phyloP scores from a whole-genome alignment of 2,113 vertebrate species.

The Phaethon lepturus region DNA sequence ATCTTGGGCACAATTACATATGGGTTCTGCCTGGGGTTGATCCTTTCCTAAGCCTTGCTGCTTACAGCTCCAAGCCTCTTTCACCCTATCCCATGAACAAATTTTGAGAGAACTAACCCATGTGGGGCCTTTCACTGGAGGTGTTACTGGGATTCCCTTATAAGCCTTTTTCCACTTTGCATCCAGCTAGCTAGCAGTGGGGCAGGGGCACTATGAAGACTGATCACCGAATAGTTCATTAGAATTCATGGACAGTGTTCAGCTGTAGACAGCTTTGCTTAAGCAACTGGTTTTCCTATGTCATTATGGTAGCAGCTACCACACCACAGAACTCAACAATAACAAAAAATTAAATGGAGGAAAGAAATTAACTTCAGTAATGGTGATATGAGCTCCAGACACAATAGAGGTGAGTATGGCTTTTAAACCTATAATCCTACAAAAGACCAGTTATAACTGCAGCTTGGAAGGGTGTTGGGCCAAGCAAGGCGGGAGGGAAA shows the following conservation, averaged over 20 bases:
- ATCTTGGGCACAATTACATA: rapidly evolving
- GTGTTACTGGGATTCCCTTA: background rate
- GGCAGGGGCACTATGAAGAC: rapidly evolving
- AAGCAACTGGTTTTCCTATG: background rate
- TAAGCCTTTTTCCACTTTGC: background rate
- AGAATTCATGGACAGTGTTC: background rate
- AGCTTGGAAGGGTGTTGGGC: background rate
- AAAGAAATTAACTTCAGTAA: background rate
- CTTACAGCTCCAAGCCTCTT: background rate
- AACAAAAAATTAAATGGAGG: background rate
- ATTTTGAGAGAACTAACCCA: background rate
- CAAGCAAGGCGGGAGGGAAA: background rate
- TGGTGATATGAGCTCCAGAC: background rate
- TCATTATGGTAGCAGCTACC: background rate
- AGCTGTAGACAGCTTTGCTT: background rate
- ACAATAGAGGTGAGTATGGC: background rate
- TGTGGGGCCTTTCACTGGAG: background rate
- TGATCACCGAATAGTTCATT: background rate
- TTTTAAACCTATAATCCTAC: background rate
- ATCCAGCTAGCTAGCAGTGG: background rate
- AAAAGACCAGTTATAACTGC: background rate
- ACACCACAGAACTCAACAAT: background rate
- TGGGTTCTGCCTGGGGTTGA: background rate
- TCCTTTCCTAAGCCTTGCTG: background rate
- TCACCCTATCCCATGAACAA: background rate